These are phyloP conservation scores for Limosa lapponica DNA, from an alignment of 2,797 vertebrate genomes.

Conservation along the genomic window DNA sequence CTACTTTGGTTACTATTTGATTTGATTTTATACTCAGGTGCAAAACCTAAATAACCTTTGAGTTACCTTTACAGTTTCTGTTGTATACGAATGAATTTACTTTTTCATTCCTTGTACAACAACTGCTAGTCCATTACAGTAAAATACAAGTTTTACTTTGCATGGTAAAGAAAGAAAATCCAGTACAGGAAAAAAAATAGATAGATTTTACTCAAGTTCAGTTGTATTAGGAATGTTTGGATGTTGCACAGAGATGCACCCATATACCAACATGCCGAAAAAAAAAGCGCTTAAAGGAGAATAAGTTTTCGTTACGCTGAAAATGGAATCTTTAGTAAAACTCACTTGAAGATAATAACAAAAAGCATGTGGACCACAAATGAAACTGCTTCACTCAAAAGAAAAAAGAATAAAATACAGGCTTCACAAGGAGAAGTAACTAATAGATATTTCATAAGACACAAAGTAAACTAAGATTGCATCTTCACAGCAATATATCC, in stretches of 20 bases:
- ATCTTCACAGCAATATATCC: neutral
- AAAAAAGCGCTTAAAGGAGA: neutral
- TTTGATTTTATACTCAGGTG: neutral
- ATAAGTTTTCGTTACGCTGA: neutral
- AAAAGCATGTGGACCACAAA: neutral
- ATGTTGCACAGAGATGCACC: neutral
- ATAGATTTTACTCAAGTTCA: neutral
- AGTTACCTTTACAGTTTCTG: neutral
- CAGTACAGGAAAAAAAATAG: neutral
- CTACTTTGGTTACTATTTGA: neutral
- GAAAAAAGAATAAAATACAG: neutral
- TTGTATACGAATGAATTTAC: neutral
- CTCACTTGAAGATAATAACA: neutral
- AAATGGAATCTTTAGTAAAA: neutral
- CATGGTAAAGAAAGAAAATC: neutral
- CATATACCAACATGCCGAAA: neutral
- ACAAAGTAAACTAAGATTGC: neutral
- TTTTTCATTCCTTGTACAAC: neutral
- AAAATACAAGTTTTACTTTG: neutral
- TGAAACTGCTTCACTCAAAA: neutral
- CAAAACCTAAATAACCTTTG: neutral
- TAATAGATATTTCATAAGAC: neutral
- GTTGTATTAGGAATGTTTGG: neutral
- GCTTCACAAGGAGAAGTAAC: neutral
- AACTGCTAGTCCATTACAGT: neutral